Evolutionary conservation across 2,888 invertebrate species (phyloP).

Genomic region (Pseudococcus viburni): DNA sequence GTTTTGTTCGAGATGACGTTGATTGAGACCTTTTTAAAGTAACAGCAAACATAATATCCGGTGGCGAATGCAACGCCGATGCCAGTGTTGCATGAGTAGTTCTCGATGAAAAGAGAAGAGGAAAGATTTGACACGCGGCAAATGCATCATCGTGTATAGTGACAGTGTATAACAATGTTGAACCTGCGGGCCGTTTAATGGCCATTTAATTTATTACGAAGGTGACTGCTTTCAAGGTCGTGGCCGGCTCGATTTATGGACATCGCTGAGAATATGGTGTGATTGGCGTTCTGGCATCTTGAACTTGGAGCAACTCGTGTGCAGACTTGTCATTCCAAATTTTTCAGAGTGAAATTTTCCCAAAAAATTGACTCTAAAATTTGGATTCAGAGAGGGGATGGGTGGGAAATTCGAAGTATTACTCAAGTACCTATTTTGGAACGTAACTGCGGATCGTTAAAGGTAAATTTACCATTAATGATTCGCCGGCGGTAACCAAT

Average conservation of each 20-base stretch:
- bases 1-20: slow-evolving; percentile 22
- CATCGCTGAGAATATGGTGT: not conserved
- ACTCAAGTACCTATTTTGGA: not conserved
- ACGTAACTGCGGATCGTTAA: not conserved
- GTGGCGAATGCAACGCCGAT: not conserved
- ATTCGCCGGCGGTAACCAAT: slow-evolving; percentile 5
- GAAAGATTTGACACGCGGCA: slow-evolving; percentile 33
- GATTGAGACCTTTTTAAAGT: slow-evolving; percentile 46
- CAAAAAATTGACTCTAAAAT: no score
- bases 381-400: no score
- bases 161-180: slow-evolving; percentile 12
- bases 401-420: not conserved
- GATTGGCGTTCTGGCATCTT: not conserved
- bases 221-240: slow-evolving; percentile 59
- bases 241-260: slow-evolving; percentile 36
- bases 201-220: slow-evolving; percentile 61
- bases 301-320: no score
- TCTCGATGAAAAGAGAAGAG: not conserved
- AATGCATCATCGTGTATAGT: not conserved
- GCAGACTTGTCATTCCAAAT: no score
- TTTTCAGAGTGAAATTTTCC: no score
- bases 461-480: not conserved
- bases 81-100: slow-evolving; percentile 20
- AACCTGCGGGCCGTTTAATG: slow-evolving; percentile 60
- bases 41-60: slow-evolving; percentile 39